phyloP scores from a whole-genome alignment of 2,797 vertebrate genomes.

The Sternotherus odoratus region DNA sequence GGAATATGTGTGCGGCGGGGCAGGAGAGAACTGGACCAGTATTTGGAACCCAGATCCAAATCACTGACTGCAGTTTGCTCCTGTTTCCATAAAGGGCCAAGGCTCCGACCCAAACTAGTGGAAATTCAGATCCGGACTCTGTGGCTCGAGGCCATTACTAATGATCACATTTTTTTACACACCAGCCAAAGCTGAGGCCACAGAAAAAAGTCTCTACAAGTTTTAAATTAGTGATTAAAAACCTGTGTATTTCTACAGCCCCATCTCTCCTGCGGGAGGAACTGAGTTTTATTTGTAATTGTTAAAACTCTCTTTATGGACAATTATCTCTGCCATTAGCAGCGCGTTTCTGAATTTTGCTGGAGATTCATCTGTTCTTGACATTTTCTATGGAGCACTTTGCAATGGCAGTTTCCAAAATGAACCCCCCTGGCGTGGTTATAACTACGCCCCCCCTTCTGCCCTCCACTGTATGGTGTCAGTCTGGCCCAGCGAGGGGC shows the following conservation, averaged over 20 bases:
- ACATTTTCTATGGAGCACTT: background rate
- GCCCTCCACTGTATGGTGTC: background rate
- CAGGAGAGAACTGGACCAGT: background rate
- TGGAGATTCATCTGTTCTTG: background rate
- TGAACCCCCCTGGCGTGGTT: background rate
- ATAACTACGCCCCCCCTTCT: background rate
- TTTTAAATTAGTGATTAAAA: conserved; percentile 1
- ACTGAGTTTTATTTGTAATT: conserved; percentile 45
- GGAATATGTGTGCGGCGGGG: rapidly evolving
- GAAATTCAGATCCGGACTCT: background rate
- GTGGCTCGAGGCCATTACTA: background rate
- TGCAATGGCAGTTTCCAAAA: background rate
- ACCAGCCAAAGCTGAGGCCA: background rate
- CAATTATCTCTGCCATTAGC: conserved; percentile 28
- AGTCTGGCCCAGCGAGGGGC: background rate
- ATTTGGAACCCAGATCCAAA: background rate
- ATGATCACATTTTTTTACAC: background rate
- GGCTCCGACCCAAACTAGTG: background rate
- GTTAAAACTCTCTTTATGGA: conserved; percentile 28
- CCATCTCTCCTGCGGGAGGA: conserved; percentile 50
- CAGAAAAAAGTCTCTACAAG: background rate
- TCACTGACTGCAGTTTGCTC: background rate
- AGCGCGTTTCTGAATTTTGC: background rate
- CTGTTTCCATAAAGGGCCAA: background rate
- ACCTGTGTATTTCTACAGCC: conserved; percentile 47